These are phyloP conservation scores for Sebastes steindachneri DNA, from an alignment of 2,797 vertebrate genomes.

Conservation along the genomic window DNA sequence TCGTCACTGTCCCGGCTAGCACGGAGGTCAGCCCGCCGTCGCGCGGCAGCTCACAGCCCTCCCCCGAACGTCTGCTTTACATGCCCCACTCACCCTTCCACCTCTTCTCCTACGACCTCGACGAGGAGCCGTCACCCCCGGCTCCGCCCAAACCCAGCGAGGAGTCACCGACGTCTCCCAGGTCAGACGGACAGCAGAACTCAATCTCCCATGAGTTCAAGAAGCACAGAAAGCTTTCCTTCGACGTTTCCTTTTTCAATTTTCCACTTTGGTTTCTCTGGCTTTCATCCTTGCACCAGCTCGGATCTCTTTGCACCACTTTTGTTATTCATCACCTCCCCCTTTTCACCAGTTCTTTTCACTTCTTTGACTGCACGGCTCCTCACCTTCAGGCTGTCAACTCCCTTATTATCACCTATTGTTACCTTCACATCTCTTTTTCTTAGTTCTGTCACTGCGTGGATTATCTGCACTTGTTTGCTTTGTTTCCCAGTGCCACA, in stretches of 20 bases:
- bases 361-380: constrained; percentile 26
- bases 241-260: not conserved
- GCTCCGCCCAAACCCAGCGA: constrained; percentile 39
- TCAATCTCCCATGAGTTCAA: constrained; percentile 14
- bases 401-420: constrained; percentile 22
- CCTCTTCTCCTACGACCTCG: constrained; percentile 94
- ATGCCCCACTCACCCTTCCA: constrained; percentile 94
- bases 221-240: constrained; percentile 15
- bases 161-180: constrained; percentile 52
- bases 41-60: constrained; percentile 76
- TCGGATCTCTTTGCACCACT: constrained; percentile 34
- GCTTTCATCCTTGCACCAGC: constrained; percentile 26
- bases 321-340: constrained; percentile 24
- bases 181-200: constrained; percentile 59
- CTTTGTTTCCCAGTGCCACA: constrained; percentile 15
- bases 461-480: not conserved
- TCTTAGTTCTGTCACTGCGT: not conserved
- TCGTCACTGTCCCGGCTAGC: constrained; percentile 75
- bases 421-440: constrained; percentile 6
- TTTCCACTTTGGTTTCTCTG: constrained; percentile 37
- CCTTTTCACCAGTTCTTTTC: constrained; percentile 26
- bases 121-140: constrained; percentile 79
- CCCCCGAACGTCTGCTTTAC: constrained; percentile 88
- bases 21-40: constrained; percentile 85
- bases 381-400: constrained; percentile 29